Conservation (phyloP, 2,113 vertebrate species). For the Scomber colias region DNA sequence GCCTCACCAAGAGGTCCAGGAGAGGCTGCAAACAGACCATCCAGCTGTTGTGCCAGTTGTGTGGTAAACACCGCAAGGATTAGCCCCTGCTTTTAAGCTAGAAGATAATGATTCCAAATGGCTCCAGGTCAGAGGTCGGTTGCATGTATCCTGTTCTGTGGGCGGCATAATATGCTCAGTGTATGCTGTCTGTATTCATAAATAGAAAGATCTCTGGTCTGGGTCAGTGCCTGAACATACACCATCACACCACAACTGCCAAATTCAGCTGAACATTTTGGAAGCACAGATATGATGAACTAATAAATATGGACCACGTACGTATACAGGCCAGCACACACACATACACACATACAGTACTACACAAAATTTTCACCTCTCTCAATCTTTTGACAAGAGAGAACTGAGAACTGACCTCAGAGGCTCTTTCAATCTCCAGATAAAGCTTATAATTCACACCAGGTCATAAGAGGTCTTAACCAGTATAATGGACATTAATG, state of each 20-base stretch:
- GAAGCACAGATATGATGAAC: conserved; percentile 25
- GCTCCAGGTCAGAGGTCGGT: conserved; percentile 61
- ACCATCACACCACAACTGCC: conserved; percentile 26
- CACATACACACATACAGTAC: conserved; percentile 1
- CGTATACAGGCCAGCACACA: background rate
- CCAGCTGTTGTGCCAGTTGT: conserved; percentile 76
- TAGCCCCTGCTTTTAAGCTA: conserved; percentile 68
- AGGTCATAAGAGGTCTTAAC: conserved; percentile 41
- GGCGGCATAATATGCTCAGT: conserved; percentile 42
- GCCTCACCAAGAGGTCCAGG: conserved; percentile 28
- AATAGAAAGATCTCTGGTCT: conserved; percentile 47
- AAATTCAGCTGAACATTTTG: background rate
- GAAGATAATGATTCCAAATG: conserved; percentile 71
- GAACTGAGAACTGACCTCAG: background rate
- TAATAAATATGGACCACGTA: background rate
- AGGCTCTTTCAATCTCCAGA: conserved; percentile 22
- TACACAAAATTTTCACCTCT: conserved; percentile 6
- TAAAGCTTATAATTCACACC: conserved; percentile 42
- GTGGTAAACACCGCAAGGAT: conserved; percentile 73
- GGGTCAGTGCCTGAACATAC: conserved; percentile 15
- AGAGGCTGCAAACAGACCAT: conserved; percentile 59
- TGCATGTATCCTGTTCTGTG: conserved; percentile 48
- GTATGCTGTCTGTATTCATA: conserved; percentile 48
- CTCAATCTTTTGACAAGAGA: background rate
- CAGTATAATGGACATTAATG: conserved; percentile 42